phyloP scores from a whole-genome alignment of 2,113 vertebrate species.

The Acrocephalus arundinaceus region DNA sequence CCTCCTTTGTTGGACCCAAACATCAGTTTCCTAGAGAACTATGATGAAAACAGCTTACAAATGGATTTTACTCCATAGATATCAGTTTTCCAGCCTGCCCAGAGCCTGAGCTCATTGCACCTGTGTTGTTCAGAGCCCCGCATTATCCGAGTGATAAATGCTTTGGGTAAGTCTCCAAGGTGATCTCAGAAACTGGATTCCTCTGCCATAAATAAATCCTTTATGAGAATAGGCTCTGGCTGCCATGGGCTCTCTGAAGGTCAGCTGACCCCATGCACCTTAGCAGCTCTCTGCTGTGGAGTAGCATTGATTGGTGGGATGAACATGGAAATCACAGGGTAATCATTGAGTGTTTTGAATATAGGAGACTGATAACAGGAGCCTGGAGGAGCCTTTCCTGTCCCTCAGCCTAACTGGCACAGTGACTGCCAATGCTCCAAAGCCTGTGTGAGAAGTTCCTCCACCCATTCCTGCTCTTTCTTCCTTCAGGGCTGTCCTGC shows the following conservation, averaged over 20 bases:
- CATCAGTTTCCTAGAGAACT: neutral
- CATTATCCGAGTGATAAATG: neutral
- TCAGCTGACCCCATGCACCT: neutral
- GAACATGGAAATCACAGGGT: neutral
- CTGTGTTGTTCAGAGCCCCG: rapidly evolving
- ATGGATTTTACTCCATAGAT: neutral
- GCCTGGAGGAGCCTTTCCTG: neutral
- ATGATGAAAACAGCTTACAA: rapidly evolving
- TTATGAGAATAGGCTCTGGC: neutral
- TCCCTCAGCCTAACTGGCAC: neutral
- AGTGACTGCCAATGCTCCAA: neutral
- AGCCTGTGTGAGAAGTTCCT: neutral
- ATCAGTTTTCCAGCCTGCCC: neutral
- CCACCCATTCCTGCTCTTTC: neutral
- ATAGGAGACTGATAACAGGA: neutral
- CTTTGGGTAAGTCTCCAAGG: neutral
- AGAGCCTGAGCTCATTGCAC: neutral
- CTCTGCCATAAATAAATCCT: neutral
- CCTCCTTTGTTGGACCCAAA: neutral
- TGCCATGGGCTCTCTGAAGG: neutral
- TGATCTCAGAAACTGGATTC: neutral
- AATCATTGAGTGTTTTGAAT: neutral
- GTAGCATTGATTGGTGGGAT: neutral
- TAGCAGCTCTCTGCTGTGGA: neutral
- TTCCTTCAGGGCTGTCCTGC: neutral